Percentiles rank a stretch among this genome's conserved stretches.
phyloP scores from a whole-genome alignment of 2,797 vertebrate genomes.

The Brotula barbata region DNA sequence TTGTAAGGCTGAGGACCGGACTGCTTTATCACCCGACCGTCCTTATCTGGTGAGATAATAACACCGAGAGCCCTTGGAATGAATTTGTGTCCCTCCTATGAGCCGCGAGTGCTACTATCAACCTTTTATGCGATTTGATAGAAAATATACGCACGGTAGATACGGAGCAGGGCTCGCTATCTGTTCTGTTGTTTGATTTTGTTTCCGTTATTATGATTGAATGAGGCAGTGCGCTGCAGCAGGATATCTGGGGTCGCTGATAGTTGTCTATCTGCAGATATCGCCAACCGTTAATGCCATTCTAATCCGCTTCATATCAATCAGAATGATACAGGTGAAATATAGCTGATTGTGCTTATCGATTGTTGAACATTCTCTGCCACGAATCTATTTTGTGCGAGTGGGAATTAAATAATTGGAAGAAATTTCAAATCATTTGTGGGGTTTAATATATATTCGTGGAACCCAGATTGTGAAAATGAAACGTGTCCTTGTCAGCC shows the following conservation, averaged over 20 bases:
- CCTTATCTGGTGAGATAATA: slow-evolving; percentile 85
- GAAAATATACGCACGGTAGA: slow-evolving; percentile 54
- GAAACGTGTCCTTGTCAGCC: not conserved
- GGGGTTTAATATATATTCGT: no score
- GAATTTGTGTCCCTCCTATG: slow-evolving; percentile 54
- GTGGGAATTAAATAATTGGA: no score
- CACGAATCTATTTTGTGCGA: no score
- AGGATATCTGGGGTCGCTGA: slow-evolving; percentile 53
- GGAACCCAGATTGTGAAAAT: not conserved
- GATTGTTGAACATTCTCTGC: not conserved
- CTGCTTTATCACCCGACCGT: slow-evolving; percentile 72
- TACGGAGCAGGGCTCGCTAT: slow-evolving; percentile 42
- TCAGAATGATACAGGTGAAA: slow-evolving; percentile 29
- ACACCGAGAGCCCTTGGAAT: slow-evolving; percentile 64
- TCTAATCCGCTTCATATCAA: slow-evolving; percentile 43
- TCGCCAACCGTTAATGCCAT: slow-evolving; percentile 42
- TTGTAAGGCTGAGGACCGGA: slow-evolving; percentile 47
- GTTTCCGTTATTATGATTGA: slow-evolving; percentile 54
- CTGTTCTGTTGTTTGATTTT: slow-evolving; percentile 54
- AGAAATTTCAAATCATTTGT: not conserved
- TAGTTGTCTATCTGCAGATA: slow-evolving; percentile 56
- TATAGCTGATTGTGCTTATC: slow-evolving; percentile 21
- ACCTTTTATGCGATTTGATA: slow-evolving; percentile 73
- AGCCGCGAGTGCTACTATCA: slow-evolving; percentile 57
- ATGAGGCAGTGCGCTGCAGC: slow-evolving; percentile 34